A percentile compares a stretch with the other conserved stretches of the same genome.
Evolutionary conservation across 37 sponge, comb jelly and placozoan species (phyloP).

Genomic region (Petrosia ficiformis): DNA sequence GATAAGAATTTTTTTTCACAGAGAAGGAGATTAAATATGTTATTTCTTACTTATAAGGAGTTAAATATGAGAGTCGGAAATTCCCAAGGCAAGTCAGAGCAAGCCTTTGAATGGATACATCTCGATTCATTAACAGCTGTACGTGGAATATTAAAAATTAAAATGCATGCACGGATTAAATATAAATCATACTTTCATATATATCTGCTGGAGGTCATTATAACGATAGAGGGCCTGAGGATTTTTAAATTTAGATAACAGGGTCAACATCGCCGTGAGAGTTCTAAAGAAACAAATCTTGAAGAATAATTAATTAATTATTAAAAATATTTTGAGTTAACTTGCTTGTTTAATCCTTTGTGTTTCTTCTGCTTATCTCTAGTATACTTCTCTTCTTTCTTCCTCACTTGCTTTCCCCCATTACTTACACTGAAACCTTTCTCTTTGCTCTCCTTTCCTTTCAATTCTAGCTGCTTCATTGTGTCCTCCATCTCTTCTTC

Average conservation of each 20-base stretch:
- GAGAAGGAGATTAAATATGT: no score
- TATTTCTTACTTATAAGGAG: constrained; percentile 59
- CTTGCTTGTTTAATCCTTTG: not conserved
- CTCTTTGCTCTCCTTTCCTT: not conserved
- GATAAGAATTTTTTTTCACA: not conserved
- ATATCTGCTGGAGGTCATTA: constrained; percentile 57
- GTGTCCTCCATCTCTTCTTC: not conserved
- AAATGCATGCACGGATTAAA: not conserved
- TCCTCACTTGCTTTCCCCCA: constrained; percentile 1
- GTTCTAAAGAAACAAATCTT: constrained; percentile 27
- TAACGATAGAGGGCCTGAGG: constrained; percentile 68
- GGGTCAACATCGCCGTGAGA: constrained; percentile 51
- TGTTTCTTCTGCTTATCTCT: not conserved
- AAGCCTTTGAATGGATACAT: constrained; percentile 67
- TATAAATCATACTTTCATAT: constrained; percentile 43
- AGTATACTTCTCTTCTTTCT: not conserved
- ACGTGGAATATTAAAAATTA: not conserved
- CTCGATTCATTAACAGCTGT: constrained; percentile 74
- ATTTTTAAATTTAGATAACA: constrained; percentile 77
- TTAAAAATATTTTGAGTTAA: not conserved
- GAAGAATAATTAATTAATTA: no score
- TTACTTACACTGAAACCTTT: constrained; percentile 9
- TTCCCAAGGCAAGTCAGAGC: constrained; percentile 68
- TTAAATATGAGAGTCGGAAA: constrained; percentile 56
- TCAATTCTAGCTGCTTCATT: not conserved